These are phyloP conservation scores for Tringa solitaria DNA, from an alignment of 2,113 vertebrate species.

Conservation along the genomic window DNA sequence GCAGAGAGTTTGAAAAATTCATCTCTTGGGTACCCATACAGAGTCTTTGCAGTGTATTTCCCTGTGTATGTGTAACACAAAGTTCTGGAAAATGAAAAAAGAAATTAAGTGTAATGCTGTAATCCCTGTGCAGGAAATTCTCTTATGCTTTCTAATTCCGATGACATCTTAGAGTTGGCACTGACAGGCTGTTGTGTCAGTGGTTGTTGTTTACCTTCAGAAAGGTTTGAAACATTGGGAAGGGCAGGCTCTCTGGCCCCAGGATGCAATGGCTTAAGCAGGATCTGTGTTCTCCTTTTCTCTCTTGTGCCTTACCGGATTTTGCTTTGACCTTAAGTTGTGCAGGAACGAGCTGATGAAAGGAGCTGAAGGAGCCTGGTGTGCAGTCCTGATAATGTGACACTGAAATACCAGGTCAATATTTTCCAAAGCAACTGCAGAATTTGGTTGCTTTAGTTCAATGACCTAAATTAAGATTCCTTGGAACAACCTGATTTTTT, in stretches of 20 bases:
- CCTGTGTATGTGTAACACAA: background rate
- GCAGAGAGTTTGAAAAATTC: background rate
- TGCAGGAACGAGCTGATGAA: background rate
- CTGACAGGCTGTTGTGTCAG: background rate
- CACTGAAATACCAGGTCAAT: background rate
- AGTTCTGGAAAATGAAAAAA: background rate
- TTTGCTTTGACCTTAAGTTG: background rate
- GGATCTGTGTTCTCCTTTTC: background rate
- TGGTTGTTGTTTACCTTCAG: background rate
- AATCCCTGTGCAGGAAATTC: background rate
- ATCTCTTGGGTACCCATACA: background rate
- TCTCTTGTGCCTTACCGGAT: background rate
- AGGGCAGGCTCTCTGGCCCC: background rate
- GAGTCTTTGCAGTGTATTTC: background rate
- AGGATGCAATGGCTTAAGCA: background rate
- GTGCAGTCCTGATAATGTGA: background rate
- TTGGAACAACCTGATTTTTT: background rate
- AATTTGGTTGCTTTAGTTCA: background rate
- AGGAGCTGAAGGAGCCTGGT: background rate
- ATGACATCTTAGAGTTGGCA: background rate
- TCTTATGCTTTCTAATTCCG: background rate
- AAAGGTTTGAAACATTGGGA: background rate
- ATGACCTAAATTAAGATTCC: constrained; percentile 9
- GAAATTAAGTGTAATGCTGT: background rate
- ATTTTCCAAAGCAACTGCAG: background rate